Percentiles rank a stretch among this genome's conserved stretches.
Evolutionary conservation across 1,140 invertebrate species (phyloP).

Genomic region (Conus ventricosus): DNA sequence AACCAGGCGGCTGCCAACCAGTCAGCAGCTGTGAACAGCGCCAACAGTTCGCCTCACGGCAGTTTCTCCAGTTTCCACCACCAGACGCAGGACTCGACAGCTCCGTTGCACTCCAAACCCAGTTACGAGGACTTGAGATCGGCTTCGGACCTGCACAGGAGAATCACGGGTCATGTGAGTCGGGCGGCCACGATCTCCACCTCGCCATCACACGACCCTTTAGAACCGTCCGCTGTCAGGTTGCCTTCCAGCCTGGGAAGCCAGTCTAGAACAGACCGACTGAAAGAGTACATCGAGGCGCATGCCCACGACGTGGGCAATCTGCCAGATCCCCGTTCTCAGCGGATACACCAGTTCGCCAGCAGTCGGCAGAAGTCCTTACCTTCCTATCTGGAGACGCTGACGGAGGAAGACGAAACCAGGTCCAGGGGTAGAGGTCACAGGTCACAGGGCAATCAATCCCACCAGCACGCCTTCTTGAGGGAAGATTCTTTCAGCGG

Average conservation of each 20-base stretch:
- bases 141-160: constrained; percentile 12
- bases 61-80: constrained; percentile 10
- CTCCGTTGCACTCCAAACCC: neutral
- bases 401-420: constrained; percentile 66
- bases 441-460: constrained; percentile 40
- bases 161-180: neutral
- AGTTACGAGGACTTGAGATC: constrained; percentile 19
- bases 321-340: neutral
- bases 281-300: constrained; percentile 40
- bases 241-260: neutral
- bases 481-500: constrained; percentile 16
- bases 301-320: constrained; percentile 5
- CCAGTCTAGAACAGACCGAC: constrained; percentile 10
- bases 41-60: neutral
- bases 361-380: constrained; percentile 62
- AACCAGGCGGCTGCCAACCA: neutral
- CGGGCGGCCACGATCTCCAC: neutral
- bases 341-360: constrained; percentile 59
- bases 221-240: neutral
- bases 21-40: neutral
- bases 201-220: neutral
- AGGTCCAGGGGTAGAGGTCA: constrained; percentile 42
- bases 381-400: constrained; percentile 64
- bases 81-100: neutral
- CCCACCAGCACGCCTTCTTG: constrained; percentile 30